Evolutionary conservation across 2,888 invertebrate genomes (phyloP).

Genomic region (Andrena trimmerana): DNA sequence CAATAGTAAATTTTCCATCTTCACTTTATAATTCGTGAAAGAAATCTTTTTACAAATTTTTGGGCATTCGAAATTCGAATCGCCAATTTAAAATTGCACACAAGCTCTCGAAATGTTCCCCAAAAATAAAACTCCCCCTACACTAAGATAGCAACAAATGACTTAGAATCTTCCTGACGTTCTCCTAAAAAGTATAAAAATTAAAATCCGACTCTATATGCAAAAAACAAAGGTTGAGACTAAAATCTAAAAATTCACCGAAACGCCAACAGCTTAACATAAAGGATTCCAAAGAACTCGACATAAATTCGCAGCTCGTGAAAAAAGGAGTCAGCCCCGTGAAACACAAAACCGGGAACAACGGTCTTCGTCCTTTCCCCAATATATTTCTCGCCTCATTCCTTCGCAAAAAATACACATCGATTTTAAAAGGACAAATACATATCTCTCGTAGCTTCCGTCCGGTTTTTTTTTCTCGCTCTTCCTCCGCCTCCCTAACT

Average conservation of each 20-base stretch:
- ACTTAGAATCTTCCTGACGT: neutral
- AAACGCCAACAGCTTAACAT: neutral
- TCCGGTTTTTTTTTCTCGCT: constrained; percentile 29
- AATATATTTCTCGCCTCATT: constrained; percentile 34
- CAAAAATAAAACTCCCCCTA: neutral
- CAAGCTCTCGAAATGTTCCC: neutral
- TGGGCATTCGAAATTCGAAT: no score
- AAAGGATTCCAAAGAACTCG: constrained; percentile 17
- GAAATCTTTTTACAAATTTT: neutral
- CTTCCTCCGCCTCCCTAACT: constrained; percentile 34
- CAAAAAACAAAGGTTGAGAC: no score
- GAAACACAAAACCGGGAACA: constrained; percentile 49
- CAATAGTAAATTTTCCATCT: no score
- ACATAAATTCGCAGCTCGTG: constrained; percentile 12
- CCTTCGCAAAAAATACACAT: constrained; percentile 59
- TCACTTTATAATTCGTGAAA: neutral
- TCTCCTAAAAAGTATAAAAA: no score
- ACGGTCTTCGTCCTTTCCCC: constrained; percentile 17
- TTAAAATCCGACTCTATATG: no score
- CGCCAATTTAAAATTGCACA: constrained; percentile 17
- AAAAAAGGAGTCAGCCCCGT: constrained; percentile 30
- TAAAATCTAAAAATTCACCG: neutral
- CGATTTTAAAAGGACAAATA: constrained; percentile 58
- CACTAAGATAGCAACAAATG: neutral
- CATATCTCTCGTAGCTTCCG: constrained; percentile 24